Conservation (phyloP, 1,140 invertebrate genomes). For the Pachypeltis micranthus region DNA sequence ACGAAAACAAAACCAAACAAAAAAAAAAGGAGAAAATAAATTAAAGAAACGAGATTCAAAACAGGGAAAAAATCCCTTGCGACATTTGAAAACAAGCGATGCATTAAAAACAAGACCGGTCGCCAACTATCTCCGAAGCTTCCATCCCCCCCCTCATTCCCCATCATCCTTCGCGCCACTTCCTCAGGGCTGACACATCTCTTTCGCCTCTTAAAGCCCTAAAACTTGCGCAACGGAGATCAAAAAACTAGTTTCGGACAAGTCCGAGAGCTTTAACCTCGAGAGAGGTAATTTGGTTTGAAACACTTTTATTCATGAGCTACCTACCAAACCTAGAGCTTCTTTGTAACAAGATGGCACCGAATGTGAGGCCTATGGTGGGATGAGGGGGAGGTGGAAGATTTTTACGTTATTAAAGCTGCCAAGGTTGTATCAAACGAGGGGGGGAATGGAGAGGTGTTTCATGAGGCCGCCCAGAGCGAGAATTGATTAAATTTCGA, state of each 20-base stretch:
- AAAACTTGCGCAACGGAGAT: constrained; percentile 1
- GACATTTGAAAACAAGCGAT: constrained; percentile 13
- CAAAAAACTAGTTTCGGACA: constrained; percentile 8
- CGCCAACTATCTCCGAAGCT: background rate
- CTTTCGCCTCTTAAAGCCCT: background rate
- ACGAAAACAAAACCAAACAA: too few relatives aligned
- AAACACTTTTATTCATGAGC: background rate
- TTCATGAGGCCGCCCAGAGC: too few relatives aligned
- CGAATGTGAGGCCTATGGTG: too few relatives aligned
- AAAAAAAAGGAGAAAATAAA: background rate
- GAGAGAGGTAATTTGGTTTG: background rate
- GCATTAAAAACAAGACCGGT: constrained; percentile 12
- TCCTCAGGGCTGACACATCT: background rate
- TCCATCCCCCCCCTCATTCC: background rate
- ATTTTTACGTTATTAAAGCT: too few relatives aligned
- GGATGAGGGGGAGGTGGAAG: too few relatives aligned
- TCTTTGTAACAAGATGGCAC: too few relatives aligned
- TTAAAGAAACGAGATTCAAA: background rate
- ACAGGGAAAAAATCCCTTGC: constrained; percentile 7
- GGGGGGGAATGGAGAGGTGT: too few relatives aligned
- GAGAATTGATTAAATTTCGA: too few relatives aligned
- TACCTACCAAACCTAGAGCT: too few relatives aligned
- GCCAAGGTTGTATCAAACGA: too few relatives aligned
- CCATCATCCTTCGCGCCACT: too few relatives aligned
- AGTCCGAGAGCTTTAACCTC: constrained; percentile 10